phyloP scores from a whole-genome alignment of 2,888 invertebrate genomes.

The Noctua pronuba region DNA sequence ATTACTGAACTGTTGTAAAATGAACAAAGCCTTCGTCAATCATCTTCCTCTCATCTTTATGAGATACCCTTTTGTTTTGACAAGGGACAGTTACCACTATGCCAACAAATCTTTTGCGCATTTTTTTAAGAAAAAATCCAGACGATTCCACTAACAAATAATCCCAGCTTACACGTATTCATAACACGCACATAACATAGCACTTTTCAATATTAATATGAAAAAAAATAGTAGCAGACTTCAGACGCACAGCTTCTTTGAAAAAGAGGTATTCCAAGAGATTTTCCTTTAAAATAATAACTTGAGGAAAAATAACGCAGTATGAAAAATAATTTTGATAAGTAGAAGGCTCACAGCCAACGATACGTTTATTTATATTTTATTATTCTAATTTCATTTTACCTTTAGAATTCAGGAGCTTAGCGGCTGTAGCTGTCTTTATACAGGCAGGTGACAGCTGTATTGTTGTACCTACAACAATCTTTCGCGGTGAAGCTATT shows the following conservation, averaged over 20 bases:
- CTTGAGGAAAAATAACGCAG: slow-evolving; percentile 35
- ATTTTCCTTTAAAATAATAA: slow-evolving; percentile 35
- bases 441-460: slow-evolving; percentile 24
- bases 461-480: slow-evolving; percentile 28
- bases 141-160: slow-evolving; percentile 7
- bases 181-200: not conserved
- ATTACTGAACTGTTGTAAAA: not conserved
- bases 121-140: not conserved
- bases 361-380: slow-evolving; percentile 29
- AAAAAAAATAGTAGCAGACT: slow-evolving; percentile 35
- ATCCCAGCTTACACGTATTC: slow-evolving; percentile 20
- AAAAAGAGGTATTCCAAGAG: slow-evolving; percentile 22
- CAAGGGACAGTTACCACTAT: not conserved
- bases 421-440: slow-evolving; percentile 21
- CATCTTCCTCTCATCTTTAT: not conserved
- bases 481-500: slow-evolving; percentile 28
- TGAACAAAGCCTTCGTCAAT: not conserved
- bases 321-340: slow-evolving; percentile 28
- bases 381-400: slow-evolving; percentile 43
- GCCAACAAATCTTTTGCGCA: not conserved
- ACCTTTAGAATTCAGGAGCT: slow-evolving; percentile 34
- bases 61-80: not conserved
- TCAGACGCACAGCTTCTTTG: slow-evolving; percentile 26
- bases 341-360: slow-evolving; percentile 19
- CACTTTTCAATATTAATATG: slow-evolving; percentile 33